phyloP scores from a whole-genome alignment of 2,888 invertebrate genomes.

The Cephus pulcher region DNA sequence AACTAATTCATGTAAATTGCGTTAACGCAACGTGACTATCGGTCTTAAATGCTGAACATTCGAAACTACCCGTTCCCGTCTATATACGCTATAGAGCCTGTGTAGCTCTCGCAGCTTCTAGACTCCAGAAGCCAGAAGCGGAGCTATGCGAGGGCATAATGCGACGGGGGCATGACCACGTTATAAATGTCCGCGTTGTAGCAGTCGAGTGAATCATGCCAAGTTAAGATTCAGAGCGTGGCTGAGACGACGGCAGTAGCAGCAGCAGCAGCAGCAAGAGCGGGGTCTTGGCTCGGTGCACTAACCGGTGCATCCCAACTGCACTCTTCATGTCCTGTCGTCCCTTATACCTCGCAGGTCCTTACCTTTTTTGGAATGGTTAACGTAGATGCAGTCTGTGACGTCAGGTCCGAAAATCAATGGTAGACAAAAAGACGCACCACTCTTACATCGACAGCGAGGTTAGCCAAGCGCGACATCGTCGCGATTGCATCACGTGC shows the following conservation, averaged over 20 bases:
- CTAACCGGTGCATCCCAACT: constrained; percentile 28
- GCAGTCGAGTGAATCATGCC: constrained; percentile 47
- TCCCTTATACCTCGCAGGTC: constrained; percentile 19
- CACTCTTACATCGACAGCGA: constrained; percentile 32
- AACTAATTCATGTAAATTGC: constrained; percentile 56
- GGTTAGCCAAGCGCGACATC: constrained; percentile 43
- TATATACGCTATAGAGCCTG: not conserved
- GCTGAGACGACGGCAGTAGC: not conserved
- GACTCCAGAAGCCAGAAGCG: not conserved
- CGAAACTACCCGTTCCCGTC: not conserved
- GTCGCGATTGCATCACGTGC: constrained; percentile 42
- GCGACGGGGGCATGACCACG: constrained; percentile 27
- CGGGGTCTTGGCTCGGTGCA: constrained; percentile 31
- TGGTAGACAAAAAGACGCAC: not conserved
- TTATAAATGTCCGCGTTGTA: constrained; percentile 40
- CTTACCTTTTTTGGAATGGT: constrained; percentile 4
- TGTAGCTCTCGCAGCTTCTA: not conserved
- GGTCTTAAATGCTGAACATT: constrained; percentile 32
- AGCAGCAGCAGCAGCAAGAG: constrained; percentile 16
- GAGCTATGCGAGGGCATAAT: constrained; percentile 2
- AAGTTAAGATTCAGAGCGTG: constrained; percentile 43
- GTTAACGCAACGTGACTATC: constrained; percentile 47
- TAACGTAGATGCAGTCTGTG: not conserved
- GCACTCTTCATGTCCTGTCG: not conserved
- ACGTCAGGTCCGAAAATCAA: not conserved